Percentiles rank a stretch among this genome's conserved stretches.
Evolutionary conservation across 1,140 invertebrate genomes (phyloP).

Genomic region (Macrocentrus cingulum): DNA sequence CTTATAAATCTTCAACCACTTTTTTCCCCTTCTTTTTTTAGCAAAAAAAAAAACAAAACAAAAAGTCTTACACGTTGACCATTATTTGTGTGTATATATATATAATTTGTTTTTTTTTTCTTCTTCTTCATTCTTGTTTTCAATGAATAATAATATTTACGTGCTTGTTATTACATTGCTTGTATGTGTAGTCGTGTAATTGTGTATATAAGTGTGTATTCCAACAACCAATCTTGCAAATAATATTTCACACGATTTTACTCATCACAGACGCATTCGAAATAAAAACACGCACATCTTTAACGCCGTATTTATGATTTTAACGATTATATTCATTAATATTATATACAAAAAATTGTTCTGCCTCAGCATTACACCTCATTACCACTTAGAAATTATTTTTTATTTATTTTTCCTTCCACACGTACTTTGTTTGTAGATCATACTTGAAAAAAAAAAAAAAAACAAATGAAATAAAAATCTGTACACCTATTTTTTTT

Average conservation of each 20-base stretch:
- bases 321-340: conserved; percentile 48
- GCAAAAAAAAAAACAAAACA: conserved; percentile 41
- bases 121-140: background rate
- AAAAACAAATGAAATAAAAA: no score
- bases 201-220: conserved; percentile 23
- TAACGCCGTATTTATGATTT: conserved; percentile 44
- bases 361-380: background rate
- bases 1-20: conserved; percentile 44
- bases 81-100: no score
- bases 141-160: background rate
- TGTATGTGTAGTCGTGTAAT: conserved; percentile 15
- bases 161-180: conserved; percentile 11
- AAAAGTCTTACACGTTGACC: conserved; percentile 26
- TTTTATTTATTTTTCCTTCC: background rate
- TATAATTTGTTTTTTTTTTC: conserved; percentile 12
- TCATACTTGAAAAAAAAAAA: no score
- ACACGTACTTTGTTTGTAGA: no score
- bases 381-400: conserved; percentile 4
- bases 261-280: conserved; percentile 52
- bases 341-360: conserved; percentile 54
- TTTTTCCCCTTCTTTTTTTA: conserved; percentile 33
- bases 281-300: conserved; percentile 57
- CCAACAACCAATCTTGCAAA: background rate
- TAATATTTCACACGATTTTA: conserved; percentile 43
- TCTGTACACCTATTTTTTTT: no score